A percentile compares a stretch with the other conserved stretches of the same genome.
phyloP scores from a whole-genome alignment of 2,113 vertebrate species.

The Proteles cristata region DNA sequence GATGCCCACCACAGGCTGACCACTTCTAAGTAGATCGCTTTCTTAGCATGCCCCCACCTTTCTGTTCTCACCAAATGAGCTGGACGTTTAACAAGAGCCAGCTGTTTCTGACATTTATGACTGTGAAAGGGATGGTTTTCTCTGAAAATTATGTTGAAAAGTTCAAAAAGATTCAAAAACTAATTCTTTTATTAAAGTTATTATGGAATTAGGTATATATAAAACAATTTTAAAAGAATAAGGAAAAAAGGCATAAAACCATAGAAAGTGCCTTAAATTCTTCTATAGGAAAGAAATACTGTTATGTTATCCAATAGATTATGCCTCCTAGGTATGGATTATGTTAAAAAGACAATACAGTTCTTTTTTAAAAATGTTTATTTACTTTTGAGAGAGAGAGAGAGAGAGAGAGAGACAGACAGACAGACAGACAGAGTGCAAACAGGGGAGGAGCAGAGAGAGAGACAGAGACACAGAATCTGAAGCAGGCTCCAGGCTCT shows the following conservation, averaged over 20 bases:
- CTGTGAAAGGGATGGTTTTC: conserved; percentile 28
- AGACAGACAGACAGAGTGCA: not conserved
- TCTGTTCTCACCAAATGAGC: conserved; percentile 17
- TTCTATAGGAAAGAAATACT: not conserved
- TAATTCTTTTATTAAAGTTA: conserved; percentile 32
- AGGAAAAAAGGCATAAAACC: not conserved
- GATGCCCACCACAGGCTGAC: not conserved
- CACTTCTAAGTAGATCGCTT: not conserved
- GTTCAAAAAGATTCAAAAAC: conserved; percentile 56
- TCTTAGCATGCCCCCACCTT: not conserved
- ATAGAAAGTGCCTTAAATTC: not conserved
- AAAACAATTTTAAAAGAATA: conserved; percentile 36
- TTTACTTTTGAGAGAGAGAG: not conserved
- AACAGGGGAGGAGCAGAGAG: not conserved
- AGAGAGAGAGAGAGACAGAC: not conserved
- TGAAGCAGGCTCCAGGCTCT: not conserved
- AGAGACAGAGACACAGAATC: not conserved
- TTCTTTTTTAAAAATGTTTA: not conserved
- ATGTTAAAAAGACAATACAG: conserved; percentile 22
- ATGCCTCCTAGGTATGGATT: not conserved
- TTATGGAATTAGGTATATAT: not conserved
- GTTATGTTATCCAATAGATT: not conserved
- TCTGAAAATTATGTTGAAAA: conserved; percentile 48
- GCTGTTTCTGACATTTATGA: conserved; percentile 39
- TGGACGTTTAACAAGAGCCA: conserved; percentile 40